Evolutionary conservation across 2,113 vertebrate genomes (phyloP).

Genomic region (Pterophyllum scalare): DNA sequence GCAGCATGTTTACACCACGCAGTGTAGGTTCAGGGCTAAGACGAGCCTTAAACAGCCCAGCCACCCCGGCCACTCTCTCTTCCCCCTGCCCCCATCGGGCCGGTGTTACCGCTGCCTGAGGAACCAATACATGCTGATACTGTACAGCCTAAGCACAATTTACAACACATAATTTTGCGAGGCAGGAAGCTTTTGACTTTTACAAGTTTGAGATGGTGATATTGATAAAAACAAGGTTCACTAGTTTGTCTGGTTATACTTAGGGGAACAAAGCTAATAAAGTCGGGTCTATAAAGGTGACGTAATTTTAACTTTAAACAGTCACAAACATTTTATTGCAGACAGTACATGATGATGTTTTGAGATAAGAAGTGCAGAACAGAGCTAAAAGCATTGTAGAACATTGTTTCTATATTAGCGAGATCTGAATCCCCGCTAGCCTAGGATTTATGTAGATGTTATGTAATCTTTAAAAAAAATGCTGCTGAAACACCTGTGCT

Average conservation of each 20-base stretch:
- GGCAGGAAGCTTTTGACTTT: neutral
- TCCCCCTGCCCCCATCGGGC: too few species aligned
- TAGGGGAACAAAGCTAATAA: neutral
- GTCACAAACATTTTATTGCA: neutral
- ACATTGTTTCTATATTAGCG: neutral
- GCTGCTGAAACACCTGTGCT: constrained; percentile 11
- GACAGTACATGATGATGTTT: neutral
- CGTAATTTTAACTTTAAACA: neutral
- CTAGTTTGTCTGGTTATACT: neutral
- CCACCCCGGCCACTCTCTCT: too few species aligned
- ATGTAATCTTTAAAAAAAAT: neutral
- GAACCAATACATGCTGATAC: too few species aligned
- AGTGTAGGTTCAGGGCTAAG: too few species aligned
- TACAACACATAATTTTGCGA: neutral
- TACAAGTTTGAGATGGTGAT: neutral
- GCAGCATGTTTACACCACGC: too few species aligned
- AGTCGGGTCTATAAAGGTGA: neutral
- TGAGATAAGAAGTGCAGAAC: neutral
- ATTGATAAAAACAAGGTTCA: neutral
- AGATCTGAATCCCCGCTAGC: neutral
- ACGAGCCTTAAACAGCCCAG: too few species aligned
- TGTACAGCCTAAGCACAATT: too few species aligned
- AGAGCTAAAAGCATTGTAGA: neutral
- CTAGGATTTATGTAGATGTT: neutral
- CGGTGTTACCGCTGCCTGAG: too few species aligned